phyloP scores from a whole-genome alignment of 2,113 vertebrate genomes.

The Physeter macrocephalus region DNA sequence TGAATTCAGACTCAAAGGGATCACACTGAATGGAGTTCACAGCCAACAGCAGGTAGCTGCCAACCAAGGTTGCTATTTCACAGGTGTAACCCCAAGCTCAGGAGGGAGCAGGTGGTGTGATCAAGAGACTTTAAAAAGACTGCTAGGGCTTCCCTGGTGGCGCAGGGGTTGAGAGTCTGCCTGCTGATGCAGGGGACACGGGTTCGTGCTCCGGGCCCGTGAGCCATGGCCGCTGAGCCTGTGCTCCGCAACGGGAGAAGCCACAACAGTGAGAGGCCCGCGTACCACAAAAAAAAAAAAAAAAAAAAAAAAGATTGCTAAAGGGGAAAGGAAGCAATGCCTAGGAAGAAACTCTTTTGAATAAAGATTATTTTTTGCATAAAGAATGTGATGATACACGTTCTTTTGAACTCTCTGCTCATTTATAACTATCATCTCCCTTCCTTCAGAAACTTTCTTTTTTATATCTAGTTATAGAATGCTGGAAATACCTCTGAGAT shows the following conservation, averaged over 20 bases:
- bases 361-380: neutral
- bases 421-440: neutral
- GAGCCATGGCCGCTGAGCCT: too few species aligned
- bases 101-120: neutral
- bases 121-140: neutral
- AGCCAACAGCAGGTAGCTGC: neutral
- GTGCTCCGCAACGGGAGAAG: too few species aligned
- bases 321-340: neutral
- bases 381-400: neutral
- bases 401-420: neutral
- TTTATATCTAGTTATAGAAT: neutral
- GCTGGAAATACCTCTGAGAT: neutral
- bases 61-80: neutral
- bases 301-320: neutral
- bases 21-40: accelerated
- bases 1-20: neutral
- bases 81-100: accelerated
- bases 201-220: too few species aligned
- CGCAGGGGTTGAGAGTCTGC: too few species aligned
- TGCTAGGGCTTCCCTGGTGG: too few species aligned
- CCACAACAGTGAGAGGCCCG: too few species aligned
- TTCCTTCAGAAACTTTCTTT: neutral
- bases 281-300: too few species aligned
- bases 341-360: neutral
- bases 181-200: too few species aligned